Conservation (phyloP, 2,113 vertebrate species). For the Lamprologus ornatipinnis region DNA sequence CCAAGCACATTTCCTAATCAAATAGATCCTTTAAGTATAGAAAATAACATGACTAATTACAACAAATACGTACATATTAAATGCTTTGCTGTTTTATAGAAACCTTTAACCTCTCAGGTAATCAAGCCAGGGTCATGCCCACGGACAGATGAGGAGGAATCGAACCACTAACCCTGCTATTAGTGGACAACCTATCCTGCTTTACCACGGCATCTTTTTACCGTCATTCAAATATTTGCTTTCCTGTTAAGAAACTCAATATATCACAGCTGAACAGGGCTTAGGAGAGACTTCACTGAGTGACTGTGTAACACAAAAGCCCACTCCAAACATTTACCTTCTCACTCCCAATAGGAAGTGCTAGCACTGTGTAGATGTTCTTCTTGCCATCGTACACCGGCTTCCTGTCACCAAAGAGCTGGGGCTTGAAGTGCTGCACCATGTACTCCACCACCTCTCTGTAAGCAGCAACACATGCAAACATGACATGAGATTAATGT, state of each 20-base stretch:
- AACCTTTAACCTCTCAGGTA: not conserved
- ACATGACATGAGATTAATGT: not conserved
- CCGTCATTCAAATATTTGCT: not conserved
- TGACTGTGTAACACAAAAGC: not conserved
- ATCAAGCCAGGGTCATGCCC: not conserved
- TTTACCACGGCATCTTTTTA: not conserved
- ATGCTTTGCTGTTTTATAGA: not conserved
- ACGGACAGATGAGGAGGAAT: not conserved
- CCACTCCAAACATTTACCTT: conserved; percentile 72
- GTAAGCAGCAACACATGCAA: not conserved
- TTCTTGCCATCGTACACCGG: conserved; percentile 98
- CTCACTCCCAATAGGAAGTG: conserved; percentile 94
- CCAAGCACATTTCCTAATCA: not conserved
- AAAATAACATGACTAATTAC: not conserved
- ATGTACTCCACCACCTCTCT: conserved; percentile 99
- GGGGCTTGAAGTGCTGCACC: conserved; percentile 99
- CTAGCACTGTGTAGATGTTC: conserved; percentile 98
- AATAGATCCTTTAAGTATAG: not conserved
- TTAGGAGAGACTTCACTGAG: not conserved
- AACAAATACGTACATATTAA: not conserved
- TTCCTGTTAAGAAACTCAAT: not conserved
- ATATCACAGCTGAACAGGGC: not conserved
- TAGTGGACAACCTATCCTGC: not conserved
- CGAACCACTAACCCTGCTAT: not conserved
- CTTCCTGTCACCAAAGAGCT: conserved; percentile 97